A percentile compares a stretch with the other conserved stretches of the same genome.
These are phyloP conservation scores for Portunus trituberculatus DNA, from an alignment of 1,140 invertebrate genomes.

Conservation along the genomic window DNA sequence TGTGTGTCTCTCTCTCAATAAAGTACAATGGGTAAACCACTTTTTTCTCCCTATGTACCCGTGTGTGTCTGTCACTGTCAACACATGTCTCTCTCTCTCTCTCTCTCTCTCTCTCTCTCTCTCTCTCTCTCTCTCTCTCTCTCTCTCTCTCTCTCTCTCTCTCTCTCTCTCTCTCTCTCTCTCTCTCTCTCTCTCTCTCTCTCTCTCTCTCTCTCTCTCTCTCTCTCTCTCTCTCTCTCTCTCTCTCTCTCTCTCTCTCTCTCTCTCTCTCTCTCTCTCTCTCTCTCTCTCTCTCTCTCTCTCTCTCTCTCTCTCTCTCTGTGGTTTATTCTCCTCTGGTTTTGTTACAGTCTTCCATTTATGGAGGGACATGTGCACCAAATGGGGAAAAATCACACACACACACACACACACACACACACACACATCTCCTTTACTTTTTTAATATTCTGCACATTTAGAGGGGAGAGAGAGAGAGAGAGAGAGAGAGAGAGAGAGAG, in stretches of 20 bases:
- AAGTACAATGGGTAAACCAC: not conserved
- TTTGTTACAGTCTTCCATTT: not conserved
- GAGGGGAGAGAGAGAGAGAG: not conserved
- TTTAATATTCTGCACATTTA: not conserved
- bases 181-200: not conserved
- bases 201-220: no score
- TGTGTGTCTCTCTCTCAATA: not conserved
- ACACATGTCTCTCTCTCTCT: not conserved
- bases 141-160: not conserved
- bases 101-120: not conserved
- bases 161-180: not conserved
- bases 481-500: not conserved
- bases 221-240: no score
- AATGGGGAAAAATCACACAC: not conserved
- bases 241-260: no score
- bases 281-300: not conserved
- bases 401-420: not conserved
- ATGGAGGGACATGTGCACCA: not conserved
- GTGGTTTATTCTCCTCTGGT: not conserved
- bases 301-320: not conserved
- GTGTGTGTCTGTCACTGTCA: not conserved
- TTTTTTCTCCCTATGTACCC: not conserved
- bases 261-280: not conserved
- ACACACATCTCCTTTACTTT: not conserved
- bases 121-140: slow-evolving; percentile 25